Conservation (phyloP, 2,797 vertebrate species). For the Furcifer pardalis region DNA sequence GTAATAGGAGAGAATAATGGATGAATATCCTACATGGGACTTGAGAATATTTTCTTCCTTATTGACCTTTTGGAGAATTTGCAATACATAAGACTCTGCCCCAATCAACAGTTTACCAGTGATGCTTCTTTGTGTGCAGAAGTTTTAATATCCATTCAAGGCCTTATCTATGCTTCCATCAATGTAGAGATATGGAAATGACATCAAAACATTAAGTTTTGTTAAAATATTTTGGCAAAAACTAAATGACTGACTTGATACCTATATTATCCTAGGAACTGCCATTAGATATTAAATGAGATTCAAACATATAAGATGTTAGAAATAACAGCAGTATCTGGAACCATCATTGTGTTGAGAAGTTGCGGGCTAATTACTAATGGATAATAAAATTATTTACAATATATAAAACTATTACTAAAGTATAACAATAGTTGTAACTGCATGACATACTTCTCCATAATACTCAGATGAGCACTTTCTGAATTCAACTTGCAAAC, state of each 20-base stretch:
- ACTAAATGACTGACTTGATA: conserved; percentile 18
- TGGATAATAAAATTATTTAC: not conserved
- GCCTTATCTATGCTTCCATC: conserved; percentile 35
- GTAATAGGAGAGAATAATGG: conserved; percentile 27
- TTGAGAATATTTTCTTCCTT: conserved; percentile 38
- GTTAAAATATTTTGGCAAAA: conserved; percentile 40
- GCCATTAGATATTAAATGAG: conserved; percentile 37
- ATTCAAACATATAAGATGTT: not conserved
- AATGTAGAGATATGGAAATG: conserved; percentile 44
- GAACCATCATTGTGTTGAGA: conserved; percentile 21
- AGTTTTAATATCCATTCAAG: conserved; percentile 20
- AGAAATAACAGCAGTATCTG: conserved; percentile 32
- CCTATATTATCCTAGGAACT: conserved; percentile 30
- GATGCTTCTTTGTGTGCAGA: conserved; percentile 48
- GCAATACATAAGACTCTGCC: conserved; percentile 41
- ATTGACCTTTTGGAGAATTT: conserved; percentile 23
- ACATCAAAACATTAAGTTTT: conserved; percentile 59
- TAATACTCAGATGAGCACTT: conserved; percentile 35
- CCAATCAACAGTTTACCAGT: conserved; percentile 39
- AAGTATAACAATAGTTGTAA: not conserved
- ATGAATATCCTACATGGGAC: conserved; percentile 39
- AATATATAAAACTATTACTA: conserved; percentile 6
- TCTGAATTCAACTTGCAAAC: conserved; percentile 45
- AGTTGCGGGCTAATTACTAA: conserved; percentile 17
- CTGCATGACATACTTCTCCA: conserved; percentile 22